Conservation (phyloP, 30 jellyfish, hydroid and myxozoan genomes). For the Aurelia sp. region DNA sequence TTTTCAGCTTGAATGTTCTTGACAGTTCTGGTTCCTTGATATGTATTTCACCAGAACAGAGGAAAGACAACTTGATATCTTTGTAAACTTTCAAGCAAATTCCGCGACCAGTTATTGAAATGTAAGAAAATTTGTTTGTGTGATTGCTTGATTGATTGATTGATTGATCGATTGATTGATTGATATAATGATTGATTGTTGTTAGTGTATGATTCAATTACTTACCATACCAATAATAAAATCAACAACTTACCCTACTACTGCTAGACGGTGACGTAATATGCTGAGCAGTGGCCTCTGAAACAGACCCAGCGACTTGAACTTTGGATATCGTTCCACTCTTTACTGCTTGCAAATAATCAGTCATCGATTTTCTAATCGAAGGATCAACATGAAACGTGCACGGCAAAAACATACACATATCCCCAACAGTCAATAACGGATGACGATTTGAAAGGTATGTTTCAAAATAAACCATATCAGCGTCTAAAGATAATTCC, state of each 20-base stretch:
- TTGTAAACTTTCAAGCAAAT: no score
- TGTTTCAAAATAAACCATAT: constrained; percentile 81
- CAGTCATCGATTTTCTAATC: constrained; percentile 82
- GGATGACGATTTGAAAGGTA: constrained; percentile 84
- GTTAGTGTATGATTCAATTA: no score
- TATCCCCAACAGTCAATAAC: constrained; percentile 79
- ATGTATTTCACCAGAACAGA: no score
- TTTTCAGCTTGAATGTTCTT: no score
- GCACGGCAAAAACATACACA: constrained; percentile 78
- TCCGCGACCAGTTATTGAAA: no score
- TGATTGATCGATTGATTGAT: background rate
- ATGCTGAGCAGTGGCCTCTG: constrained; percentile 45
- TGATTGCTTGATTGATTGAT: constrained; percentile 8
- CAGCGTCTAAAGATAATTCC: constrained; percentile 80
- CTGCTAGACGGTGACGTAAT: constrained; percentile 75
- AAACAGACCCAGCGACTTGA: constrained; percentile 63
- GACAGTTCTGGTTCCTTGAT: no score
- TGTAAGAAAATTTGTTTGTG: background rate
- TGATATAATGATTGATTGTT: no score
- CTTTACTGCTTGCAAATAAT: constrained; percentile 76
- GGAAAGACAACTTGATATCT: no score
- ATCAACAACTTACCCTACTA: constrained; percentile 37
- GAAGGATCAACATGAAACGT: constrained; percentile 90
- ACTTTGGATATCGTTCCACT: constrained; percentile 73
- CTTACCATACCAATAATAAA: no score